These are phyloP conservation scores for Ichneumoninae sp. DNA, from an alignment of 2,888 invertebrate species.

Conservation along the genomic window DNA sequence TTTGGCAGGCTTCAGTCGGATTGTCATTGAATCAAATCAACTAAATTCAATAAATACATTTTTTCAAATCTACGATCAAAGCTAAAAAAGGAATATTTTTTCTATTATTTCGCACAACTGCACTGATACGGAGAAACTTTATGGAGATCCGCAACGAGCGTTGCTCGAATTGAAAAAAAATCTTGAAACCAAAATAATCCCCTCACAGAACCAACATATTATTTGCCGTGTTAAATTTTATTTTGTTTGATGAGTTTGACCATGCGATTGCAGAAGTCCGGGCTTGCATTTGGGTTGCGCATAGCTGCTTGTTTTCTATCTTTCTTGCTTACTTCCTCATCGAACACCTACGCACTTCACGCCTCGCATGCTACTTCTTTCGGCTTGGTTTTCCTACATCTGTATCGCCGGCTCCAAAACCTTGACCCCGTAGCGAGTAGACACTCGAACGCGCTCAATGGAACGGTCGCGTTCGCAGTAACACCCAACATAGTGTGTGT, in stretches of 20 bases:
- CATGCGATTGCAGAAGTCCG: constrained; percentile 2
- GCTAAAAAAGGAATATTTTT: neutral
- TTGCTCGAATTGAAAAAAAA: neutral
- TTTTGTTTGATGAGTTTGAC: constrained; percentile 17
- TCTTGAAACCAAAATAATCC: neutral
- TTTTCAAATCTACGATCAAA: no score
- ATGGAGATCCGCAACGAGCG: neutral
- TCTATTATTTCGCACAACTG: neutral
- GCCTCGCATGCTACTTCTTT: constrained; percentile 10
- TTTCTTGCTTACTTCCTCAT: neutral
- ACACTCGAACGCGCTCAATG: neutral
- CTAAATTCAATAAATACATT: neutral
- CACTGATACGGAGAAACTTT: neutral
- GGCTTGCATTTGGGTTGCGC: neutral
- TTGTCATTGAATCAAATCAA: constrained; percentile 37
- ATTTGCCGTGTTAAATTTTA: neutral
- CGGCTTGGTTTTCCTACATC: neutral
- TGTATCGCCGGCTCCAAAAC: neutral
- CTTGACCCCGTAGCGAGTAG: constrained; percentile 20
- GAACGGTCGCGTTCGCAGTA: neutral
- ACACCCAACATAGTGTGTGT: neutral
- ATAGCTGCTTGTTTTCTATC: constrained; percentile 8
- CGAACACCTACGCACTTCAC: neutral
- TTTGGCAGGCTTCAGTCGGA: constrained; percentile 17
- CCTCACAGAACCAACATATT: neutral